A percentile compares a stretch with the other conserved stretches of the same genome.
These are phyloP conservation scores for Sphyrna mokarran DNA, from an alignment of 2,113 vertebrate genomes.

Conservation along the genomic window DNA sequence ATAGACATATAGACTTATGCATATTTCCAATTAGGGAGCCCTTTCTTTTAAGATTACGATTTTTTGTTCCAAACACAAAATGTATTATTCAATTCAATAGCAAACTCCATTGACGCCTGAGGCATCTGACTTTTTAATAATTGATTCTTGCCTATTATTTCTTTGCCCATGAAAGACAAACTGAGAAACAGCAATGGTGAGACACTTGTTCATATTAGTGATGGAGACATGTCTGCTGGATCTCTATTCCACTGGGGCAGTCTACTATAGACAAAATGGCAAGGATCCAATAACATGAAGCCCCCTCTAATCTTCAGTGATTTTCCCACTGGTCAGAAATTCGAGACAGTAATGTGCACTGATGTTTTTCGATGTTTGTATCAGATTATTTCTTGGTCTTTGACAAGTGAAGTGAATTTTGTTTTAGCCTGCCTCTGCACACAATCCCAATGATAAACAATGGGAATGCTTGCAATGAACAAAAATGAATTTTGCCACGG, in stretches of 20 bases:
- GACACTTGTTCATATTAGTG: neutral
- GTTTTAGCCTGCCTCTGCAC: neutral
- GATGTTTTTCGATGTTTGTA: neutral
- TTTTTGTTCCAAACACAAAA: neutral
- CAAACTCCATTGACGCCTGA: neutral
- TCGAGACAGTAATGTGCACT: neutral
- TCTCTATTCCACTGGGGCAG: neutral
- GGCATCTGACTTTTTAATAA: neutral
- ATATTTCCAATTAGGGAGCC: neutral
- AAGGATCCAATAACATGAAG: conserved; percentile 8
- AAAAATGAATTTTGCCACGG: neutral
- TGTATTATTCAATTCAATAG: neutral
- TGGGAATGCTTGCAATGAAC: neutral
- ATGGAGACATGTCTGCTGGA: neutral
- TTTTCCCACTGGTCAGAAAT: conserved; percentile 5
- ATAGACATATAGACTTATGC: neutral
- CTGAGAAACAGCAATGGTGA: neutral
- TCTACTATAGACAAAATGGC: neutral
- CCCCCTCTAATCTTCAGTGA: neutral
- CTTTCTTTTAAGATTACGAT: neutral
- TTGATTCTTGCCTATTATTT: neutral
- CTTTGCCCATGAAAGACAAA: neutral
- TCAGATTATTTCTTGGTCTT: conserved; percentile 1
- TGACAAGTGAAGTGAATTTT: conserved; percentile 16
- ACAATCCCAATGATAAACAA: neutral